Evolutionary conservation across 1,140 invertebrate species (phyloP), one percentile per base, ranked within the genome.

Genomic region (Drosophila mojavensis): DNA sequence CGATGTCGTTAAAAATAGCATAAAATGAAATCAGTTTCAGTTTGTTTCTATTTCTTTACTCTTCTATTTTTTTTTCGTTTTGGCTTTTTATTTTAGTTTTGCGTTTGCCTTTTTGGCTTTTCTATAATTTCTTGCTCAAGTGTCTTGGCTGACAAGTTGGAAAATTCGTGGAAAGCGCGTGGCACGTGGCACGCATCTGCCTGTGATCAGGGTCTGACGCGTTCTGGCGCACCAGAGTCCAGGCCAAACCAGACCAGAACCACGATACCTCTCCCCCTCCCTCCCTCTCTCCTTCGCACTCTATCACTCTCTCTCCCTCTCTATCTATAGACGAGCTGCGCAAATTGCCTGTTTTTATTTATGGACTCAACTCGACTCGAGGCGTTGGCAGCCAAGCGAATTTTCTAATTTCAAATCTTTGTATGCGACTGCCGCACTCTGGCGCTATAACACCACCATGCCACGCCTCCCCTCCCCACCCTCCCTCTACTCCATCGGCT

Each of bases 311-410:
- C 30, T 33, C 6, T 4, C 28, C 6, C 45, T 53, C 61, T 60
- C 84, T 89, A 78, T 89, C 70, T 89, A 88, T 89, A 86, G 83
- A 59, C 61, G 64, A 72, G 66, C 69, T 63, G 61, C 55, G 76
- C 64, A 88, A 88, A 88, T 88, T 88, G 83, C 84, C 72, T 77
- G 86, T 47, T 86, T 88, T 88, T 88, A 88, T 88, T 88, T 88
- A 88, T 88, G 83, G 83, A 88, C 84, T 58, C 83, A 58, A 82
- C 79, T 85, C 78, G 64, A 82, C 78, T 78, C 69, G 59, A 59
- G 58, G 55, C 68, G 67, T 61, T 54, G 61, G 61, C 67, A 75
- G 73, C 69, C 70, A 79, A 82, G 79, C 83, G 56, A 79, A 80
- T 88, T 79, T 79, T 89, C 84, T 78, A 88, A 89, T 88, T 88